These are phyloP conservation scores for Tolypeutes matacus DNA, from an alignment of 2,797 vertebrate species.

Conservation along the genomic window DNA sequence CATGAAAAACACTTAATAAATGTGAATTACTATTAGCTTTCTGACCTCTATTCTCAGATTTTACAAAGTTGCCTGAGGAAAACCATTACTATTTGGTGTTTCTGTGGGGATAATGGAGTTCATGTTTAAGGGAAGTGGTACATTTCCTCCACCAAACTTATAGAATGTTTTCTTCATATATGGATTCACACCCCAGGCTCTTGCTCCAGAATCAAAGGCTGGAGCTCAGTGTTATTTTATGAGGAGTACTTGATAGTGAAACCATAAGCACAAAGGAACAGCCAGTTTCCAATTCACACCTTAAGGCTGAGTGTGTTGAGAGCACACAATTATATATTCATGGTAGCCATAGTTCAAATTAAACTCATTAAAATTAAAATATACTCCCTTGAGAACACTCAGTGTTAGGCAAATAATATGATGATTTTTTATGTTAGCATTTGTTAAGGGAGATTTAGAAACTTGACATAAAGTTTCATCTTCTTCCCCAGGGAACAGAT, in stretches of 20 bases:
- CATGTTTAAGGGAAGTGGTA: background rate
- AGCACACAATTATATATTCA: background rate
- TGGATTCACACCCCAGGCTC: background rate
- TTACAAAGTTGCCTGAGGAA: background rate
- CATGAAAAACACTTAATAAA: background rate
- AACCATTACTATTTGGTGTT: background rate
- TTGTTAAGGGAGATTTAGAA: background rate
- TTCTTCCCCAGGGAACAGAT: slow-evolving; percentile 14
- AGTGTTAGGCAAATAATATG: background rate
- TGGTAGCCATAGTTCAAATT: background rate
- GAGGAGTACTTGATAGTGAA: background rate
- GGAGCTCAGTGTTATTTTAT: background rate
- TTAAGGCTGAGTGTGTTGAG: background rate
- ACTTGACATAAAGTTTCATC: slow-evolving; percentile 3
- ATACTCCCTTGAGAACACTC: background rate
- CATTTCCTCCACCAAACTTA: background rate
- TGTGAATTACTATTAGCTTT: background rate
- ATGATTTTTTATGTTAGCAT: background rate
- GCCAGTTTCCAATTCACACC: background rate
- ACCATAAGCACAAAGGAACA: background rate
- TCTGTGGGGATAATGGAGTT: background rate
- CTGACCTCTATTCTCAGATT: background rate
- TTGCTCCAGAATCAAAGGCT: background rate
- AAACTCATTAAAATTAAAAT: slow-evolving; percentile 35
- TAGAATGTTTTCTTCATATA: background rate